Evolutionary conservation across 2,888 invertebrate species (phyloP), one percentile per base, ranked within the genome.

Genomic region (Orthosia cruda): DNA sequence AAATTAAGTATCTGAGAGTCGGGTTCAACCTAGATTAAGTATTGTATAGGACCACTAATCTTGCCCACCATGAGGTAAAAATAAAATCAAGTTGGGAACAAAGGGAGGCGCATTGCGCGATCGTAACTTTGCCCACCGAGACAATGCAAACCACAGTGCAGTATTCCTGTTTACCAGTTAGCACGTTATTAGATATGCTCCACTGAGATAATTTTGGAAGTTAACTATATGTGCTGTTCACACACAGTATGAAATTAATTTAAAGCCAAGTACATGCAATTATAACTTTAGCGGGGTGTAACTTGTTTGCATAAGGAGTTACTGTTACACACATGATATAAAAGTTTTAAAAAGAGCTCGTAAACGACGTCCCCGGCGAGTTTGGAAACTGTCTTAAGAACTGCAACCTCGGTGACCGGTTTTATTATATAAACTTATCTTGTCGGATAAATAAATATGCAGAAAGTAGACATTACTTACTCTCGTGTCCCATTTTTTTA

Each of bases 101-200:
- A 87, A 82, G 71, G 77, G 61, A 77, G 75, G 84, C 86, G 89
- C 88, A 88, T 62, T 88, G 88, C 85, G 87, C 84, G 84, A 81
- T 85, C 85, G 85, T 88, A 87, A 88, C 83, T 89, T 82, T 64
- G 58, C 68, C 55, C 59, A 63, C 69, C 20, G 67, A 79, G 83
- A 83, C 84, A 88, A 85, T 80, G 78, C 77, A 84, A 77, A 77
- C 88, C 83, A 87, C 86, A 81, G 77, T 69, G 81, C 74, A 79
- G 76, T 71, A 50, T 76, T 74, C 75, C 71, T 81, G 84, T 88
- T 83, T 84, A 84, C 80, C 81, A 80, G 75, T 80, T 76, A 80
- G 74, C 80, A 81, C 78, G 70, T 78, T 81, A 84, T 87, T 87
- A 85, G 70, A 82, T 78, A 78, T 75, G 81, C 81, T 62, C 71